phyloP scores from a whole-genome alignment of 2,888 invertebrate species.

The Chrysolina oricalcia region DNA sequence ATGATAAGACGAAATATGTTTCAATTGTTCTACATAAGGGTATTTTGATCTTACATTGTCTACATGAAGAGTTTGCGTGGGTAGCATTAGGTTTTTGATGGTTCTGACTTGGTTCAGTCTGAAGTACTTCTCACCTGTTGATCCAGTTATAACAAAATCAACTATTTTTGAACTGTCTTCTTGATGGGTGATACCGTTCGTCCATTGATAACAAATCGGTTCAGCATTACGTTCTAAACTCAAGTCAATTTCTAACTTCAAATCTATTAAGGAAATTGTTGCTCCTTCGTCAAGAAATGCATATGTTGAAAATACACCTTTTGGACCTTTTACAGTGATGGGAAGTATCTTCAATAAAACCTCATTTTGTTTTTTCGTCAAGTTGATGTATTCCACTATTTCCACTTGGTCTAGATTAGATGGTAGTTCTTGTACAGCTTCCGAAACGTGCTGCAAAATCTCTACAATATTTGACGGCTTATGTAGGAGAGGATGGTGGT shows the following conservation, averaged over 20 bases:
- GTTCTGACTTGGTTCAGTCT: background rate
- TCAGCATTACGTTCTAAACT: background rate
- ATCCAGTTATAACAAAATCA: background rate
- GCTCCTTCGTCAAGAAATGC: constrained; percentile 8
- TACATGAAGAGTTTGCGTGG: background rate
- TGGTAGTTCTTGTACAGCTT: no score
- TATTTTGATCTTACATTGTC: no score
- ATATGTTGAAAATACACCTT: background rate
- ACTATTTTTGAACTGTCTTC: background rate
- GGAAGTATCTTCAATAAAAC: no score
- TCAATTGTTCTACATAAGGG: background rate
- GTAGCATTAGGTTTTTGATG: background rate
- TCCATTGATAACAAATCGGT: constrained; percentile 7
- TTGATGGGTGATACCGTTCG: constrained; percentile 12
- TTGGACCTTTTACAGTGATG: no score
- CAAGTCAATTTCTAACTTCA: background rate
- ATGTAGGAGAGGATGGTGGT: no score
- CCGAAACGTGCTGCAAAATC: no score
- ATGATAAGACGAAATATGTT: no score
- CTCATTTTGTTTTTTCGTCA: no score
- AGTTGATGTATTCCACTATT: no score
- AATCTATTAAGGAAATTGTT: constrained; percentile 9
- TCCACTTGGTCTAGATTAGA: no score
- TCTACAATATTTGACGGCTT: no score
- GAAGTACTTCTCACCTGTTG: background rate